Evolutionary conservation across 2,888 invertebrate species (phyloP).

Genomic region (Epirrhoe alternata): DNA sequence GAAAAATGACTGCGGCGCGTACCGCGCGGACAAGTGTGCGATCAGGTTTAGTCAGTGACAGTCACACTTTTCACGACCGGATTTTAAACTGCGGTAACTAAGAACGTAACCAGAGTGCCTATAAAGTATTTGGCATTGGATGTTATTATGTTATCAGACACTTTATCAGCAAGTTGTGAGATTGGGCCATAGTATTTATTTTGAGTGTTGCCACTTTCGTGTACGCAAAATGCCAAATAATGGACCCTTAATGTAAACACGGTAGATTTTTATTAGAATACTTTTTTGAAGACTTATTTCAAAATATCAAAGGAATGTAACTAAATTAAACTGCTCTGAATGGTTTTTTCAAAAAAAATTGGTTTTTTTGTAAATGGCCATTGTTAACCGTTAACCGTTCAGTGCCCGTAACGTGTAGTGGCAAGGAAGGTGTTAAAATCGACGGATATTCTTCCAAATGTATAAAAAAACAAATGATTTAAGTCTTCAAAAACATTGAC

Average conservation of each 20-base stretch:
- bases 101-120: too few species aligned
- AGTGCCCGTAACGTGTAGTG: too few species aligned
- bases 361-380: neutral
- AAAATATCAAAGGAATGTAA: neutral
- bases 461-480: constrained; percentile 23
- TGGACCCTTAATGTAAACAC: constrained; percentile 39
- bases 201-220: constrained; percentile 38
- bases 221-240: constrained; percentile 45
- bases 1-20: too few species aligned
- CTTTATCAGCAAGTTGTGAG: too few species aligned
- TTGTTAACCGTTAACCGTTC: neutral
- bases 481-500: constrained; percentile 42
- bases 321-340: neutral
- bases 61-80: too few species aligned
- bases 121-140: too few species aligned
- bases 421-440: too few species aligned
- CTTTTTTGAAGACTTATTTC: constrained; percentile 43
- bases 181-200: constrained; percentile 24
- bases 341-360: neutral
- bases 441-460: neutral
- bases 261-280: constrained; percentile 32
- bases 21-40: too few species aligned
- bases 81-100: too few species aligned
- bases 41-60: too few species aligned
- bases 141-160: too few species aligned